Evolutionary conservation across 92 coral and sea anemone genomes (phyloP).

Genomic region (Porites cylindrica): DNA sequence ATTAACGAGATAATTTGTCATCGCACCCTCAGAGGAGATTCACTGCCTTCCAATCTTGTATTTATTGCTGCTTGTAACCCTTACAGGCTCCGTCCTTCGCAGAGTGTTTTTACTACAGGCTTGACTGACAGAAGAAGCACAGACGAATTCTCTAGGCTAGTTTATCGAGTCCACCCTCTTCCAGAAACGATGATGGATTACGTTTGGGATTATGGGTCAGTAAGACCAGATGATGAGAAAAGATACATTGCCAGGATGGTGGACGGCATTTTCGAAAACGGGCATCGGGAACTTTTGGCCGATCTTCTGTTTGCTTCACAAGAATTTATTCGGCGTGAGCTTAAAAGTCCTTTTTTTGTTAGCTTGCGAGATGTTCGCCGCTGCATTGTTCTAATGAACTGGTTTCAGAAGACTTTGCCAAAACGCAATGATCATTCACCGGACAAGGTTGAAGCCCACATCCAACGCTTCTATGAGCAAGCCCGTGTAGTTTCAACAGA

Average conservation of each 20-base stretch:
- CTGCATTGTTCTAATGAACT: slow-evolving; percentile 77
- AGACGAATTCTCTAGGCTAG: slow-evolving; percentile 85
- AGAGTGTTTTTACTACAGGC: slow-evolving; percentile 69
- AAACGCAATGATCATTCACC: slow-evolving; percentile 39
- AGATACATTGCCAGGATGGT: slow-evolving; percentile 85
- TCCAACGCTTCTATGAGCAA: slow-evolving; percentile 24
- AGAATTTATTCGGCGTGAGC: slow-evolving; percentile 67
- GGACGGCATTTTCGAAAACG: slow-evolving; percentile 23
- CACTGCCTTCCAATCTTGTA: slow-evolving; percentile 72
- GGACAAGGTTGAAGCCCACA: neutral
- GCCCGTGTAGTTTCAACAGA: slow-evolving; percentile 7
- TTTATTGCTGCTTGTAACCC: slow-evolving; percentile 88
- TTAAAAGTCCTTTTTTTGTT: slow-evolving; percentile 75
- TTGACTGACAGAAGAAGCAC: slow-evolving; percentile 74
- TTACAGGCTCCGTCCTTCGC: slow-evolving; percentile 72
- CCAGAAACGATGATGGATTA: slow-evolving; percentile 92
- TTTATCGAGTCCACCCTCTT: slow-evolving; percentile 87
- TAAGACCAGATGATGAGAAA: slow-evolving; percentile 75
- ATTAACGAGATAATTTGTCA: slow-evolving; percentile 91
- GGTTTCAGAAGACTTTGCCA: slow-evolving; percentile 68
- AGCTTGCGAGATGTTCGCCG: slow-evolving; percentile 90
- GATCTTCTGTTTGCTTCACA: slow-evolving; percentile 76
- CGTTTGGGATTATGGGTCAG: slow-evolving; percentile 94
- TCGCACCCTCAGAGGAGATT: slow-evolving; percentile 66
- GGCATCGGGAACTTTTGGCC: slow-evolving; percentile 45